A percentile compares a stretch with the other conserved stretches of the same genome.
phyloP scores from a whole-genome alignment of 2,113 vertebrate genomes.

The Protobothrops flavoviridis region DNA sequence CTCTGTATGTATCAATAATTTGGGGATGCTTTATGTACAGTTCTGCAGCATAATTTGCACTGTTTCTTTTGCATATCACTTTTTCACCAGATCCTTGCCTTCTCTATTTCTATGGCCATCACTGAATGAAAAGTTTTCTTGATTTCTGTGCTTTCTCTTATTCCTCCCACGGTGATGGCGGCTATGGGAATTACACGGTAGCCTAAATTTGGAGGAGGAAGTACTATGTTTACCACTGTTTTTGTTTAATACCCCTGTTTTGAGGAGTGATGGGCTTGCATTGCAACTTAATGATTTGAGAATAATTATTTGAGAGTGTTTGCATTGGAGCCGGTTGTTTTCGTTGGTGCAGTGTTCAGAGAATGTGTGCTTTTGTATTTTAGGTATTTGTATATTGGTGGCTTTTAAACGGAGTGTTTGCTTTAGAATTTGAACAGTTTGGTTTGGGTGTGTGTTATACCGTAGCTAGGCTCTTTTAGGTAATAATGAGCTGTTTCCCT shows the following conservation, averaged over 20 bases:
- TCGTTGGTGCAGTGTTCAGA: background rate
- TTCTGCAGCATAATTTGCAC: background rate
- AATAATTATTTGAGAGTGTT: background rate
- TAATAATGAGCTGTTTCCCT: background rate
- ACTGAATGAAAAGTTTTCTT: background rate
- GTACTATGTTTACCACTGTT: background rate
- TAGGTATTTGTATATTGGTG: background rate
- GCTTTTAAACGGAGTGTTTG: background rate
- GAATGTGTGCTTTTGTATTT: background rate
- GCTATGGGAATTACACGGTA: background rate
- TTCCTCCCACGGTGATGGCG: background rate
- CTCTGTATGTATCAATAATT: background rate
- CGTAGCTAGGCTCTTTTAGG: background rate
- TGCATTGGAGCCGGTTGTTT: background rate
- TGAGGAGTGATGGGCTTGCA: background rate
- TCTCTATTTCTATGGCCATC: background rate
- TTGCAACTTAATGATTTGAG: background rate
- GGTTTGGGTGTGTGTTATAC: background rate
- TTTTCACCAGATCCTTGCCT: background rate
- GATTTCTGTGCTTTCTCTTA: background rate
- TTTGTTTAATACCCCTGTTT: background rate
- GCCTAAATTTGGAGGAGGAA: background rate
- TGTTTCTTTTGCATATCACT: background rate
- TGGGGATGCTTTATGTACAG: background rate
- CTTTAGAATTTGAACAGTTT: background rate